Percentiles rank a stretch among this genome's conserved stretches.
These are phyloP conservation scores for Pundamilia nyererei DNA, from an alignment of 2,113 vertebrate genomes.

Conservation along the genomic window DNA sequence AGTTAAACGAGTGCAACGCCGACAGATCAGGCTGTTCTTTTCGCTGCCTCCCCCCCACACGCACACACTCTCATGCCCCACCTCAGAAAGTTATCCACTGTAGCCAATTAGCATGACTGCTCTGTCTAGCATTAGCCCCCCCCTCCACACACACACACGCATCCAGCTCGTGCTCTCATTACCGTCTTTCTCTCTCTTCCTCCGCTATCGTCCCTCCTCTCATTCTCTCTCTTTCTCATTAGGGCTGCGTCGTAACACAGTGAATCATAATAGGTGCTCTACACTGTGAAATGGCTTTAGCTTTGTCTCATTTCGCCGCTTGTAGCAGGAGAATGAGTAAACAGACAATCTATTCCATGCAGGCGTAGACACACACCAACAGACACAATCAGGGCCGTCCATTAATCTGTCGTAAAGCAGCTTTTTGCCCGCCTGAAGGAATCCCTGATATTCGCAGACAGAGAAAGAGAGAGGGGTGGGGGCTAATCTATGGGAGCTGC, in stretches of 20 bases:
- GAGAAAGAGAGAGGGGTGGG: neutral
- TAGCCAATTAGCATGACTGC: constrained; percentile 70
- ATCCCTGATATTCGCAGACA: constrained; percentile 30
- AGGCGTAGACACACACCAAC: constrained; percentile 17
- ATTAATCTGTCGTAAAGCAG: constrained; percentile 53
- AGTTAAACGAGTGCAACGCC: constrained; percentile 52
- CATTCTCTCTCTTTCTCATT: constrained; percentile 55
- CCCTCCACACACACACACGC: neutral
- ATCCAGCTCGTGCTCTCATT: constrained; percentile 56
- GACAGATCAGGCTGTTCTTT: constrained; percentile 45
- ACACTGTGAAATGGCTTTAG: constrained; percentile 60
- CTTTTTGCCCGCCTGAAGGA: constrained; percentile 38
- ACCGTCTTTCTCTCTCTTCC: constrained; percentile 7
- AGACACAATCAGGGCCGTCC: constrained; percentile 25
- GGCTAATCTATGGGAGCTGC: constrained; percentile 43
- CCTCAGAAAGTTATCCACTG: constrained; percentile 65
- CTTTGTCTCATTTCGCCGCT: constrained; percentile 48
- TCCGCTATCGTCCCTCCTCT: constrained; percentile 19
- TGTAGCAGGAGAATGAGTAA: constrained; percentile 26
- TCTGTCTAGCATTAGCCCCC: constrained; percentile 49
- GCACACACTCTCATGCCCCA: neutral
- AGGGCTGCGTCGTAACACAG: constrained; percentile 43
- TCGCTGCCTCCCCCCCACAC: neutral
- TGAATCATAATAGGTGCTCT: constrained; percentile 62
- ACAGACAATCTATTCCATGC: constrained; percentile 38